A percentile compares a stretch with the other conserved stretches of the same genome.
phyloP scores from a whole-genome alignment of 1,140 invertebrate species.

The Protaetia brevitarsis region DNA sequence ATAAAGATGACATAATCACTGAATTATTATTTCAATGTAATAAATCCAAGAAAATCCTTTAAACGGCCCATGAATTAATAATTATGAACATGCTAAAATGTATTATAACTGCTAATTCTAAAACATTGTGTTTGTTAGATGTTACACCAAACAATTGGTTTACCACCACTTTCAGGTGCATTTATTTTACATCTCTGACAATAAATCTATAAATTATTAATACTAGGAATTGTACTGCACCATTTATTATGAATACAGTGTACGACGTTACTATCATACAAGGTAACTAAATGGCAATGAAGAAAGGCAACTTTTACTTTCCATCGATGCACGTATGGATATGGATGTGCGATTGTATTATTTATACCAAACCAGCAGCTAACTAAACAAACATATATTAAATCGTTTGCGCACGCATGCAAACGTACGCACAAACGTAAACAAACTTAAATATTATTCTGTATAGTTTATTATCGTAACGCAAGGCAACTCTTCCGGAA shows the following conservation, averaged over 20 bases:
- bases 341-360: too few relatives aligned
- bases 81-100: too few relatives aligned
- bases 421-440: background rate
- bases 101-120: too few relatives aligned
- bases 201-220: background rate
- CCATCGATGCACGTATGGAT: conserved; percentile 4
- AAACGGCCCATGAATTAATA: too few relatives aligned
- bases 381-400: too few relatives aligned
- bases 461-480: conserved; percentile 1
- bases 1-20: too few relatives aligned
- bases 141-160: background rate
- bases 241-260: background rate
- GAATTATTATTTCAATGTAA: too few relatives aligned
- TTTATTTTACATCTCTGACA: background rate
- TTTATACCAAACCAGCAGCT: too few relatives aligned
- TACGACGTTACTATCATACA: conserved; percentile 1
- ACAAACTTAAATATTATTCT: background rate
- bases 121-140: too few relatives aligned
- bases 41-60: too few relatives aligned
- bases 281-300: conserved; percentile 21
- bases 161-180: background rate
- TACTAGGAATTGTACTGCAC: background rate
- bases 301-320: conserved; percentile 17
- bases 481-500: background rate
- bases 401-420: too few relatives aligned